Conservation (phyloP, 2,888 invertebrate species). For the Melanargia galathea region DNA sequence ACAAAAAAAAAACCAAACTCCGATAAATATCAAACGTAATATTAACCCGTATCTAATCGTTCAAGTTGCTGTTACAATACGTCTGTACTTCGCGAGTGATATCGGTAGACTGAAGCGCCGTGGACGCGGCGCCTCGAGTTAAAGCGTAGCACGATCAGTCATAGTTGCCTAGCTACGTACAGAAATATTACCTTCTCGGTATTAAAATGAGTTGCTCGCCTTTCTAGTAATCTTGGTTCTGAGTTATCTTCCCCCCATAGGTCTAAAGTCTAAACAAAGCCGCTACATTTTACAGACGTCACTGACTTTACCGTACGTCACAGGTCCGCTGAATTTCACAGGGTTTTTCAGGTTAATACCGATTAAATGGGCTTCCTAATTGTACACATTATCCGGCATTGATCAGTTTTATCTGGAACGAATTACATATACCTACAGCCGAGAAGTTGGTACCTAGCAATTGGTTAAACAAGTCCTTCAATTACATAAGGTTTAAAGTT, state of each 20-base stretch:
- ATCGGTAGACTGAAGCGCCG: conserved; percentile 64
- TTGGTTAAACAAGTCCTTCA: conserved; percentile 8
- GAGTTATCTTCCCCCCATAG: conserved; percentile 48
- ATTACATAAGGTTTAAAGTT: neutral
- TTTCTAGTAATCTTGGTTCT: conserved; percentile 48
- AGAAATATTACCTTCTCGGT: conserved; percentile 63
- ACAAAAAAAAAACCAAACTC: conserved; percentile 5
- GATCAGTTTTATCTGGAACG: conserved; percentile 28
- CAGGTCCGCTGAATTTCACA: neutral
- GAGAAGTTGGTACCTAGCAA: conserved; percentile 18
- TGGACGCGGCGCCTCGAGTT: conserved; percentile 43
- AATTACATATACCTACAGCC: conserved; percentile 18
- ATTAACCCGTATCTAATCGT: conserved; percentile 13
- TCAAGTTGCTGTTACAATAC: conserved; percentile 42
- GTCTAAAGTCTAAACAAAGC: conserved; percentile 4
- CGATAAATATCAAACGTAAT: conserved; percentile 6
- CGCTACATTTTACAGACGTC: neutral
- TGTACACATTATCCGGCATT: conserved; percentile 7
- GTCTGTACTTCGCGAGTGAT: conserved; percentile 65
- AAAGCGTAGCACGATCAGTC: conserved; percentile 48
- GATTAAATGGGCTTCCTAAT: conserved; percentile 5
- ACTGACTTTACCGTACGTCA: neutral
- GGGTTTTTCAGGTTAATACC: conserved; percentile 17
- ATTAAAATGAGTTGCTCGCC: conserved; percentile 48
- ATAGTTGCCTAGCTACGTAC: conserved; percentile 47